A percentile compares a stretch with the other conserved stretches of the same genome.
These are phyloP conservation scores for Agelastica alni DNA, from an alignment of 2,888 invertebrate species.

Conservation along the genomic window DNA sequence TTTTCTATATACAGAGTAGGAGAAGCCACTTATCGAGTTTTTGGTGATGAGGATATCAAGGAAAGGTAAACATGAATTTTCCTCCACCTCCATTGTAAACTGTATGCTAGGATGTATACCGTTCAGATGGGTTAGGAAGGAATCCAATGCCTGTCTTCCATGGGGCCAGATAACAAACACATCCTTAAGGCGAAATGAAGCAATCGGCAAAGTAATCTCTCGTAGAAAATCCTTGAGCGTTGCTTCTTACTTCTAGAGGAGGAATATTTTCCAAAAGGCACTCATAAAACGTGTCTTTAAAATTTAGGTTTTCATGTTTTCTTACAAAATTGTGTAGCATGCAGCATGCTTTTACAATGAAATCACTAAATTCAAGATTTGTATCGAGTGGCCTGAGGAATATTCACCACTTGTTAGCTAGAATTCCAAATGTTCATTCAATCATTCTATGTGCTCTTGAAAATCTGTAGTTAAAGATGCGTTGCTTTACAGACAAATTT, in stretches of 20 bases:
- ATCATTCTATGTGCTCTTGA: slow-evolving; percentile 2
- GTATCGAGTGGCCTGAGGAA: not conserved
- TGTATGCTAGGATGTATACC: too few relatives aligned
- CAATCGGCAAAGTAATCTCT: not conserved
- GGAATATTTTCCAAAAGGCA: not conserved
- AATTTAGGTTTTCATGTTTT: not conserved
- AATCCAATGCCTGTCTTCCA: too few relatives aligned
- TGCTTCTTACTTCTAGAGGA: not conserved
- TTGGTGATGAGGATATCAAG: too few relatives aligned
- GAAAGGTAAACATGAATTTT: too few relatives aligned
- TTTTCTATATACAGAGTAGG: too few relatives aligned
- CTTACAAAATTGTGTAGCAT: not conserved
- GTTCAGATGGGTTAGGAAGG: too few relatives aligned
- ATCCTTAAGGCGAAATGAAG: not conserved
- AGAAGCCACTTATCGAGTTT: too few relatives aligned
- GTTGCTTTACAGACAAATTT: not conserved
- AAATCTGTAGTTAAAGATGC: slow-evolving; percentile 4
- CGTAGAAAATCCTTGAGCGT: not conserved
- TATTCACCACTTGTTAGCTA: not conserved
- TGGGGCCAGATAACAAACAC: too few relatives aligned
- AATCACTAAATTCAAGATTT: not conserved
- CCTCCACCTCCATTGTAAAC: too few relatives aligned
- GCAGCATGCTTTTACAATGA: not conserved
- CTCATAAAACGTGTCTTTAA: not conserved
- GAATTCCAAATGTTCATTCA: not conserved